Evolutionary conservation across 2,113 vertebrate genomes (phyloP).

Genomic region (Poeciliopsis turrubarensis): DNA sequence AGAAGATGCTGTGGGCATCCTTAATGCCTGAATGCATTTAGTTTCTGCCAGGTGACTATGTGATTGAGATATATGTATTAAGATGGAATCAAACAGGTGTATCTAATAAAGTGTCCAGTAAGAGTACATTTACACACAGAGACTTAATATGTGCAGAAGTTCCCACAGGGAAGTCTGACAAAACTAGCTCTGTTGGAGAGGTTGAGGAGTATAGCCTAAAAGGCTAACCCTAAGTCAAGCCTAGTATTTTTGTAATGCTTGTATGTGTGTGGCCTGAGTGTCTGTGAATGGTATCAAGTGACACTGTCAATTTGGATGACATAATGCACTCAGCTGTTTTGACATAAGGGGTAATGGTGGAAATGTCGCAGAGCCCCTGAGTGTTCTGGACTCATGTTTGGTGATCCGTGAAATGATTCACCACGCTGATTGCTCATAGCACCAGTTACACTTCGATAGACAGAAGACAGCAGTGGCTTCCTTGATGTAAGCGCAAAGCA

Average conservation of each 20-base stretch:
- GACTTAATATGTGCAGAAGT: not conserved
- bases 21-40: not conserved
- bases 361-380: conserved; percentile 50
- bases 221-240: conserved; percentile 12
- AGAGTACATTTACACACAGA: not conserved
- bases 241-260: conserved; percentile 20
- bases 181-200: conserved; percentile 17
- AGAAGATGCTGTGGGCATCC: too few relatives aligned
- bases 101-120: not conserved
- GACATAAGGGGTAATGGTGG: conserved; percentile 54
- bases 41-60: not conserved
- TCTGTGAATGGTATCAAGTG: conserved; percentile 27
- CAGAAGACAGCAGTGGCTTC: conserved; percentile 67
- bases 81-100: not conserved
- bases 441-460: conserved; percentile 70
- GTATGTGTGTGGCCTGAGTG: not conserved
- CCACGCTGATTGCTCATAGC: conserved; percentile 63
- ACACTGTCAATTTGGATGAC: conserved; percentile 45
- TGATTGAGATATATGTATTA: not conserved
- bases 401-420: conserved; percentile 71
- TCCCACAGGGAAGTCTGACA: conserved; percentile 10
- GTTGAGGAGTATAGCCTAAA: conserved; percentile 8
- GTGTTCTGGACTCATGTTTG: conserved; percentile 59
- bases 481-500: conserved; percentile 69
- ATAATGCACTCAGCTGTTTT: conserved; percentile 57